These are phyloP conservation scores for Agrypnus murinus DNA, from an alignment of 2,888 invertebrate genomes.

Conservation along the genomic window DNA sequence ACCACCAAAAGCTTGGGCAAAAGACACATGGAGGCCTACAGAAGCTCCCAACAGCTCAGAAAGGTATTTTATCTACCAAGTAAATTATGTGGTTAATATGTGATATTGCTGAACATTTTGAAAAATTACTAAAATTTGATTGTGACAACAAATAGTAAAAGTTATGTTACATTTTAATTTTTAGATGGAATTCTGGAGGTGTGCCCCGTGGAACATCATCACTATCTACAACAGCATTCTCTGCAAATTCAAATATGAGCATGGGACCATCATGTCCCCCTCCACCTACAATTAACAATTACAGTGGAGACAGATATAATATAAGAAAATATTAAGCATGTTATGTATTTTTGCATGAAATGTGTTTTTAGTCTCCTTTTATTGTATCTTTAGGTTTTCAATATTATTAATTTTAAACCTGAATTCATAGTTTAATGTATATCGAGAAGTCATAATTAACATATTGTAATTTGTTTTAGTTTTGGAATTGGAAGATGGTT, in stretches of 20 bases:
- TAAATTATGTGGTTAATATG: too few species aligned
- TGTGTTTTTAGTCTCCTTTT: not conserved
- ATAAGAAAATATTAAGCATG: conserved; percentile 61
- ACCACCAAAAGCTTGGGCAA: conserved; percentile 56
- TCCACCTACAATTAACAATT: conserved; percentile 67
- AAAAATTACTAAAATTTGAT: too few species aligned
- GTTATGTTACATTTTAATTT: not conserved
- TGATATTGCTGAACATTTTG: too few species aligned
- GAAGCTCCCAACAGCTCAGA: conserved; percentile 52
- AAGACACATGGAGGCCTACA: conserved; percentile 56
- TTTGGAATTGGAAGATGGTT: too few species aligned
- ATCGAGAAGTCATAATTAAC: too few species aligned
- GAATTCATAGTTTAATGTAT: too few species aligned
- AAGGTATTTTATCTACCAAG: conserved; percentile 15
- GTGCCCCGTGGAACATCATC: conserved; percentile 52
- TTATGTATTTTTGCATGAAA: not conserved
- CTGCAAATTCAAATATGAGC: conserved; percentile 61
- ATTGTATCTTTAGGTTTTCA: too few species aligned
- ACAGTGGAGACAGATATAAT: conserved; percentile 64
- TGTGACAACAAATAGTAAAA: too few species aligned
- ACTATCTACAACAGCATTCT: conserved; percentile 58
- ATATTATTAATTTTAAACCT: too few species aligned
- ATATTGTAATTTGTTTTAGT: too few species aligned
- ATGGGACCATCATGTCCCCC: conserved; percentile 66
- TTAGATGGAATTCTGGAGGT: conserved; percentile 58